phyloP scores from a whole-genome alignment of 2,113 vertebrate genomes.

The Anhinga rufa region DNA sequence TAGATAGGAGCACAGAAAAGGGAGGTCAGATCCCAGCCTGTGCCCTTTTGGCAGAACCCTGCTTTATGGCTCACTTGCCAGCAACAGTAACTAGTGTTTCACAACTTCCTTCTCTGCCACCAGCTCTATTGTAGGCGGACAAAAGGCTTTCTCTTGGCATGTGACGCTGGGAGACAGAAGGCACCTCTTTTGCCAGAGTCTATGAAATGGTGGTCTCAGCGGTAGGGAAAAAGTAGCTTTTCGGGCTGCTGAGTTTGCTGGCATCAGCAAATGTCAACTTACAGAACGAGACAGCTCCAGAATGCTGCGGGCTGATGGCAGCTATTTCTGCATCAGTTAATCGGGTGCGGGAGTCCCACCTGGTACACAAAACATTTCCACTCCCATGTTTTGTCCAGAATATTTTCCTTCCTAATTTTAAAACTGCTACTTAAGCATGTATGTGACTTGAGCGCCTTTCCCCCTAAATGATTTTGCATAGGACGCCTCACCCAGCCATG shows the following conservation, averaged over 20 bases:
- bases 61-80: conserved; percentile 9
- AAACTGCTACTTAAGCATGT: background rate
- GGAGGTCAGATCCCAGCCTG: conserved; percentile 13
- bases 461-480: background rate
- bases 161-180: conserved; percentile 22
- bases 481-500: background rate
- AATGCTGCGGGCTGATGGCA: background rate
- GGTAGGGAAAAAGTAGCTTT: conserved; percentile 24
- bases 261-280: background rate
- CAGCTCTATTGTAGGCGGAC: background rate
- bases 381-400: background rate
- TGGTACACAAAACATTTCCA: background rate
- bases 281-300: background rate
- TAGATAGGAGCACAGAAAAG: background rate
- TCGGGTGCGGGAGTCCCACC: background rate
- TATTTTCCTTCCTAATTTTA: background rate
- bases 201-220: conserved; percentile 17
- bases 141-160: conserved; percentile 44
- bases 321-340: background rate
- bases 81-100: conserved; percentile 1
- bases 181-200: conserved; percentile 28
- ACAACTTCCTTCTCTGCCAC: conserved; percentile 1
- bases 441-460: background rate
- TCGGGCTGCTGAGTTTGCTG: background rate
- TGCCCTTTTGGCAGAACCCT: background rate